Percentiles rank a stretch among this genome's conserved stretches.
Conservation (phyloP, 2,797 vertebrate genomes). For the Micrastur ruficollis region DNA sequence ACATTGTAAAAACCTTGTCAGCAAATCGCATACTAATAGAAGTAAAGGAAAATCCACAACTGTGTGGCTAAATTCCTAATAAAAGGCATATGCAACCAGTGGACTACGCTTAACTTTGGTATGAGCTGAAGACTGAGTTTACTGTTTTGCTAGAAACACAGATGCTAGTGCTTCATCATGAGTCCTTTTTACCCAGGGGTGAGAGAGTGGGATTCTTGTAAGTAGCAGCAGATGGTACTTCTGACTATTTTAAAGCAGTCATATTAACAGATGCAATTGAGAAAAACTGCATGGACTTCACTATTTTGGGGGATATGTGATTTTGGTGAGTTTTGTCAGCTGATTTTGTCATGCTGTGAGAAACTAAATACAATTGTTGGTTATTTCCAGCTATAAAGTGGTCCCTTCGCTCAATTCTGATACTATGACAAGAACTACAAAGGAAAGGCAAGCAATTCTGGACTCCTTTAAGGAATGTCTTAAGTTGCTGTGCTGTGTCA, state of each 20-base stretch:
- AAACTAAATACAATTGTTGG: not conserved
- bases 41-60: not conserved
- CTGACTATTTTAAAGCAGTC: not conserved
- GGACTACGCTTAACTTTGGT: not conserved
- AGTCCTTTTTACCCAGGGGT: not conserved
- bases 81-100: not conserved
- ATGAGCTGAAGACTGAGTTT: not conserved
- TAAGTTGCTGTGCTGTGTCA: not conserved
- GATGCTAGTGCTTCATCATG: not conserved
- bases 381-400: not conserved
- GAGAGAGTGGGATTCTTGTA: not conserved
- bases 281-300: not conserved
- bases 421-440: not conserved
- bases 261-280: not conserved
- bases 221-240: constrained; percentile 37
- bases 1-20: not conserved
- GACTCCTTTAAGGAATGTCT: not conserved
- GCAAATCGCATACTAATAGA: not conserved
- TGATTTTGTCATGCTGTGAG: not conserved
- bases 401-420: not conserved
- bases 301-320: not conserved
- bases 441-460: not conserved
- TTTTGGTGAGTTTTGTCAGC: not conserved
- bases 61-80: not conserved
- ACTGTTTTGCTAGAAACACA: constrained; percentile 3